A percentile compares a stretch with the other conserved stretches of the same genome.
Evolutionary conservation across 1,140 invertebrate genomes (phyloP).

Genomic region (Delia radicum): DNA sequence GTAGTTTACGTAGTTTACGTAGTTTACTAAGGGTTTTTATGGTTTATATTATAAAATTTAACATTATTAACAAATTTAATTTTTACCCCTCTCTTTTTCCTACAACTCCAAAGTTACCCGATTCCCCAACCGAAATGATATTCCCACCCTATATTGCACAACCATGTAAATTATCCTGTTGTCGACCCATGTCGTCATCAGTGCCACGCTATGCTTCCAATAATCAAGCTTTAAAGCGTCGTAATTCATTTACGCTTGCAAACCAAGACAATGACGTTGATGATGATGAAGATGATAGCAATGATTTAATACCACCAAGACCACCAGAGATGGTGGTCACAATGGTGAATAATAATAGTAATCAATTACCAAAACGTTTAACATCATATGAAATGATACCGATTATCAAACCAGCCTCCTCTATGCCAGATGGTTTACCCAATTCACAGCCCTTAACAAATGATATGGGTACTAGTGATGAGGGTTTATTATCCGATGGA

Average conservation of each 20-base stretch:
- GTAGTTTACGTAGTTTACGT: too few species aligned
- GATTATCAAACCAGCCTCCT: constrained; percentile 47
- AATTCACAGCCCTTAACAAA: constrained; percentile 18
- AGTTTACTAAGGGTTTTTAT: too few species aligned
- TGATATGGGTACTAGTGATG: constrained; percentile 3
- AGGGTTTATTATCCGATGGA: constrained; percentile 8
- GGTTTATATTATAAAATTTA: neutral
- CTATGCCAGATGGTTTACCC: constrained; percentile 47
- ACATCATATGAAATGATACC: constrained; percentile 41
- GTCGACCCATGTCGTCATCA: constrained; percentile 43
- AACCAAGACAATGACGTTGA: constrained; percentile 12
- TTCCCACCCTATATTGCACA: constrained; percentile 54
- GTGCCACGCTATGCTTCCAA: constrained; percentile 43
- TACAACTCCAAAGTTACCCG: constrained; percentile 42
- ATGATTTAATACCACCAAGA: constrained; percentile 40
- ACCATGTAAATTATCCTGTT: constrained; percentile 52
- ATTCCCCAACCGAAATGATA: constrained; percentile 54
- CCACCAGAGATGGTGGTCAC: constrained; percentile 35
- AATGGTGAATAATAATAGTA: neutral
- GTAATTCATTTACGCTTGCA: constrained; percentile 43
- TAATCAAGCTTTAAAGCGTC: constrained; percentile 15
- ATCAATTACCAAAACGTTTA: constrained; percentile 29
- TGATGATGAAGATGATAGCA: neutral
- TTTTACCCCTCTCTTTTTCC: constrained; percentile 40
- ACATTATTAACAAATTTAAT: neutral